Evolutionary conservation across 2,888 invertebrate genomes (phyloP).

Genomic region (Synergus itoensis): DNA sequence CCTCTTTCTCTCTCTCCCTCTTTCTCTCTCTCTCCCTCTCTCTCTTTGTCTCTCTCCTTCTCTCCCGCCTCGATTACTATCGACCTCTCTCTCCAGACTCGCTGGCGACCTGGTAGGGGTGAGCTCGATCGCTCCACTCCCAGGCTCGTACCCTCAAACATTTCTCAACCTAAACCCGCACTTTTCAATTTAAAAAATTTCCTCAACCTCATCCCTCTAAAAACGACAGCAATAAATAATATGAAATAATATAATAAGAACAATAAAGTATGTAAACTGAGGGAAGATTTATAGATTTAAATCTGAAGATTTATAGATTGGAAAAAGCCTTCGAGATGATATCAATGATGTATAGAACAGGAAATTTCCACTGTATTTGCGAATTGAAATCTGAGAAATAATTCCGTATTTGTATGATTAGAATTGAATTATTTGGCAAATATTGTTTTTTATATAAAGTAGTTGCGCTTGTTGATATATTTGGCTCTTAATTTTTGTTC

Average conservation of each 20-base stretch:
- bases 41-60: slow-evolving; percentile 47
- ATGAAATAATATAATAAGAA: neutral
- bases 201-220: neutral
- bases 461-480: neutral
- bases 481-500: neutral
- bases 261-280: neutral
- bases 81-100: slow-evolving; percentile 45
- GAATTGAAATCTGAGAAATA: neutral
- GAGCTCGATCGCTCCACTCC: slow-evolving; percentile 46
- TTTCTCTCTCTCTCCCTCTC: slow-evolving; percentile 11
- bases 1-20: slow-evolving; percentile 45
- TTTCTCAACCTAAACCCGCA: slow-evolving; percentile 43
- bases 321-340: neutral
- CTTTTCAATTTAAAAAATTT: neutral
- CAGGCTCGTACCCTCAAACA: slow-evolving; percentile 41
- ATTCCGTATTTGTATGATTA: neutral
- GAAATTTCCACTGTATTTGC: neutral
- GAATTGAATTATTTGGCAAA: neutral
- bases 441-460: neutral
- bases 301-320: neutral
- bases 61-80: slow-evolving; percentile 1
- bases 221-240: neutral
- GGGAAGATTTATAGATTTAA: neutral
- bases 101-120: slow-evolving; percentile 45
- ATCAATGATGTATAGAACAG: neutral